Base-by-base conservation (phyloP, 2,888 invertebrate genomes). In the Leptopterna dolabrata region DNA sequence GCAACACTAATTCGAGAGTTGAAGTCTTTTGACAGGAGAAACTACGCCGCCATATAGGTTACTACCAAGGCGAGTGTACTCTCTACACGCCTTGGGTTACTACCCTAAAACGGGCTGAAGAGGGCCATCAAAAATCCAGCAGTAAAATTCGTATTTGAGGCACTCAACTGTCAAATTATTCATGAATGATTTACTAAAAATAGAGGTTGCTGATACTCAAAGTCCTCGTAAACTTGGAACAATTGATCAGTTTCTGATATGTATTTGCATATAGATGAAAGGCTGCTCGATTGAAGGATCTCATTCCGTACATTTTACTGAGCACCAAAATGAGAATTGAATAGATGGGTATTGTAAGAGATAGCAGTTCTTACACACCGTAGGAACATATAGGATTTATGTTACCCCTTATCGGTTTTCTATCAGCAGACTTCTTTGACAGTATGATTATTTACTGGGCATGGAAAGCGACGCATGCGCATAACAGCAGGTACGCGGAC, bases 391-490 rank as follows among this genome's bases (percentile, higher is more conserved):
- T 24, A 63, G 63, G 19, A 63, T 63, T 63, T 63, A 63, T 63
- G 63, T 24, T 7, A 19, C 24, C 63, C 63, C 24, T 63, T 63
- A 63, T 63, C 63, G 24, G 19, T 63, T 63, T 63, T 63, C 63
- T 63, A 63, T 24, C 63, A 63, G 24, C 63, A 63, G 63, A 24
- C 24, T 24, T 63, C 63, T 63, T 73, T 73, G 73, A 36, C 73
- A 41, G 73, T 19, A 41, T 73, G 41, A 73, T 73, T 73, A 73
- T 73, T 73, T 73, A 73, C 29, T 51, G 51, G 71, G 71, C 4
- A 36, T 27, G 71, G 19, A 30, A 27, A 30, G 30, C 27, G 71
- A 27, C 27, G 30, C 27, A 71, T 11, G 30, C 71, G 71, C 71
- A 30, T 71, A 30, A 71, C 71, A 71, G 71, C 71, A 27, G 16